Evolutionary conservation across 2,888 invertebrate species (phyloP).

Genomic region (Melanchra persicariae): DNA sequence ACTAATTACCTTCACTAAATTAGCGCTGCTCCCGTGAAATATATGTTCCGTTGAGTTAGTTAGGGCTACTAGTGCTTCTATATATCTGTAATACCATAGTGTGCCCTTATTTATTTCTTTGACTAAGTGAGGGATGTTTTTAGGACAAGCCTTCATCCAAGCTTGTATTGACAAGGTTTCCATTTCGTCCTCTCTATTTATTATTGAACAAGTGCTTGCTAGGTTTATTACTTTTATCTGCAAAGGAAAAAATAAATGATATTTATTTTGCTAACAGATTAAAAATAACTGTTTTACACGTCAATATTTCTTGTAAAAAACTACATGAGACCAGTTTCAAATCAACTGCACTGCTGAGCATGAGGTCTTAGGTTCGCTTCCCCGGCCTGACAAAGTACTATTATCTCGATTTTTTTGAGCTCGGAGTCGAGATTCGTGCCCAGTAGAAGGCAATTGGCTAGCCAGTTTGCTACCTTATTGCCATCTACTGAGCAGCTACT

Average conservation of each 20-base stretch:
- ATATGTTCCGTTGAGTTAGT: slow-evolving; percentile 70
- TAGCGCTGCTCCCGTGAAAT: slow-evolving; percentile 64
- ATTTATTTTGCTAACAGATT: too few relatives aligned
- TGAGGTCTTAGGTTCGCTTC: too few relatives aligned
- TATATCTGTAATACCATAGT: slow-evolving; percentile 76
- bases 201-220: slow-evolving; percentile 75
- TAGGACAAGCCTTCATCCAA: slow-evolving; percentile 79
- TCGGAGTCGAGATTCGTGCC: too few relatives aligned
- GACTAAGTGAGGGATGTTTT: slow-evolving; percentile 57
- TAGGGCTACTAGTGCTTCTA: slow-evolving; percentile 73
- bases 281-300: too few relatives aligned
- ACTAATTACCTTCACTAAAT: slow-evolving; percentile 74
- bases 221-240: slow-evolving; percentile 78
- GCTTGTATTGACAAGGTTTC: slow-evolving; percentile 70
- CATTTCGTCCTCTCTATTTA: slow-evolving; percentile 65
- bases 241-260: slow-evolving; percentile 52
- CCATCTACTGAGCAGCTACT: too few relatives aligned
- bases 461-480: too few relatives aligned
- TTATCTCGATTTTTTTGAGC: too few relatives aligned
- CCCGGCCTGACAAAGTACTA: too few relatives aligned
- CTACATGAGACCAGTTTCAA: too few relatives aligned
- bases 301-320: too few relatives aligned
- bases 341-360: too few relatives aligned
- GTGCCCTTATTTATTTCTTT: slow-evolving; percentile 63
- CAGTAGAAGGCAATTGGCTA: too few relatives aligned